Evolutionary conservation across 2,888 invertebrate genomes (phyloP), one percentile per base, ranked within the genome.

Genomic region (Thelaira solivaga): DNA sequence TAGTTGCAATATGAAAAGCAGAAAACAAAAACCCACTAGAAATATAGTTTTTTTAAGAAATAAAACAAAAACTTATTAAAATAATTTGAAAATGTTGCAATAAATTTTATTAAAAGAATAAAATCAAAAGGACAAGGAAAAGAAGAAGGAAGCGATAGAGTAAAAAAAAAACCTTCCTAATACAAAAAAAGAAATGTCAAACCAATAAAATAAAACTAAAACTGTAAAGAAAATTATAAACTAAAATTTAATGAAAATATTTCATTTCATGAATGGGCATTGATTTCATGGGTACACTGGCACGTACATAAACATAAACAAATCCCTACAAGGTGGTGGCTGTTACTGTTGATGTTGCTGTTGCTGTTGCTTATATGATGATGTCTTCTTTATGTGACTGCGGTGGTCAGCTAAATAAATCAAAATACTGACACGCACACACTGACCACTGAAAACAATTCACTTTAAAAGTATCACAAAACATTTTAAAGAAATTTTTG

Each of bases 271-370:
- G 72, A 67, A 82, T 83, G 86, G n/a, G 85, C 85, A 84, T 86
- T 85, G 75, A 84, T 85, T 85, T 84, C 86, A 78, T 80, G 84
- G 84, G 85, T 86, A 85, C 85, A 86, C 80, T 85, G 84, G 85
- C 85, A 85, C 85, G 85, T 85, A 83, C 82, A 81, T 76, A 81
- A 82, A 82, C 80, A 82, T 74, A 81, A 82, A 82, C 80, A 82
- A 71, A 65, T 64, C 73, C 43, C 57, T 36, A 64, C 47, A 55
- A 36, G 47, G 49, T 31, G 8, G 31, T 26, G 39, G 22, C 2
- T 51, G 18, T 29, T 22, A 31, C 57, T 49, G 73, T 29, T 22
- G 29, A 47, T 39, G 55, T 20, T 4, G 49, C n/a, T n/a, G n/a
- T n/a, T n/a, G n/a, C n/a, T n/a, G n/a, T n/a, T n/a, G n/a, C n/a